Evolutionary conservation across 53 echinoderm and acorn worm genomes (phyloP).

Genomic region (Echinarachnius parma): DNA sequence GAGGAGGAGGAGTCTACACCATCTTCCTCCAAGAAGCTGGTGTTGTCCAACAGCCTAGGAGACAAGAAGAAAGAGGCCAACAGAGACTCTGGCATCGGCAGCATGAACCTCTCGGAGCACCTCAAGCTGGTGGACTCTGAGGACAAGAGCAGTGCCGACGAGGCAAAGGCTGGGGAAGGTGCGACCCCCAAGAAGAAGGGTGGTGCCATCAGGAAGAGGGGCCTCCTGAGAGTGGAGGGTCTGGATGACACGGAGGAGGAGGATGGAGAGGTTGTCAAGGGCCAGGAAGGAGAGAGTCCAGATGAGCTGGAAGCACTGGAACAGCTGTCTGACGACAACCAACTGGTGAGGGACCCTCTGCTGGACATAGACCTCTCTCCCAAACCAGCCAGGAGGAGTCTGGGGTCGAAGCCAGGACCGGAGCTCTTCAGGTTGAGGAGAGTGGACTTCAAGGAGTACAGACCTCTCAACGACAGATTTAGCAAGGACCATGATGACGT

Average conservation of each 20-base stretch:
- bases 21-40: conserved; percentile 44
- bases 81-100: conserved; percentile 87
- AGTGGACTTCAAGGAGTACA: conserved; percentile 66
- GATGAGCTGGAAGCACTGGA: conserved; percentile 94
- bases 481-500: conserved; percentile 63
- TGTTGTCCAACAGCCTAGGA: conserved; percentile 42
- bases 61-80: conserved; percentile 67
- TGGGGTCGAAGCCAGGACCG: conserved; percentile 19
- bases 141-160: conserved; percentile 59
- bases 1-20: conserved; percentile 13
- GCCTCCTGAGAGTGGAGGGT: conserved; percentile 36
- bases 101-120: conserved; percentile 83
- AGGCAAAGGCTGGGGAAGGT: conserved; percentile 29
- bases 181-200: conserved; percentile 39
- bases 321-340: conserved; percentile 52
- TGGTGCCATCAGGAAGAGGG: conserved; percentile 42
- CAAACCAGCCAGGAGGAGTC: conserved; percentile 17
- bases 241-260: conserved; percentile 66
- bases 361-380: conserved; percentile 39
- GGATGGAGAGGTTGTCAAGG: conserved; percentile 52
- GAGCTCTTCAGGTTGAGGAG: conserved; percentile 59
- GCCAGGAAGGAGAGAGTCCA: conserved; percentile 72
- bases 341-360: conserved; percentile 15
- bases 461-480: conserved; percentile 46
- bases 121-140: conserved; percentile 62